Evolutionary conservation across 2,888 invertebrate genomes (phyloP), one percentile per base, ranked within the genome.

Genomic region (Pediacus dermestoides): DNA sequence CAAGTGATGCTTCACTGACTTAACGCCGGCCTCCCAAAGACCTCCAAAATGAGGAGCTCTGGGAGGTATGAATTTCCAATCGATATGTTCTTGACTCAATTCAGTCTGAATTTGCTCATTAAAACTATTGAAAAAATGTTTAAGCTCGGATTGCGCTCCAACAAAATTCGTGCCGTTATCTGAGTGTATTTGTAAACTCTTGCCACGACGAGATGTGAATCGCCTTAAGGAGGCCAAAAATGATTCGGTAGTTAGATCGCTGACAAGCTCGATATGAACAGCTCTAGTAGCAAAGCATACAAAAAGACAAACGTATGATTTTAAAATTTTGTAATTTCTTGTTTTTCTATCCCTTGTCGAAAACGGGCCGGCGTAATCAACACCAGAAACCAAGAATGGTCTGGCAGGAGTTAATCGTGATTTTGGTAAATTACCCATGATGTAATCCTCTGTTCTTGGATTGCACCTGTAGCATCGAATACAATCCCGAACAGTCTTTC

Each of bases 201-300:
- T 32, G 2, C 59, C 58, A 25, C 57, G 25, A 13, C 56, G 30
- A 2, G 52, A 34, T 6, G 53, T 42, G 26, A 58, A 58, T 2
- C 54, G 42, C 8, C 36, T 11, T 9, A 56, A 26, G 1, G 51
- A 31, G 1, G 42, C n/a, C 48, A 2, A 57, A 36, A 58, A 56
- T 2, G 48, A 31, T 9, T 52, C 48, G 2, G 55, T 46, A 2
- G 44, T 34, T 1, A 56, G 23, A 25, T 39, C 41, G 4, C 39
- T 39, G 1, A 57, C 54, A 3, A 54, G 22, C 28, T 61, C 57
- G n/a, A n/a, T n/a, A n/a, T n/a, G n/a, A n/a, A n/a, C n/a, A n/a
- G n/a, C n/a, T n/a, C n/a, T n/a, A n/a, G n/a, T n/a, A n/a, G n/a
- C n/a, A n/a, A n/a, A n/a, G n/a, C n/a, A n/a, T n/a, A n/a, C n/a